These are phyloP conservation scores for Cotesia vestalis DNA, from an alignment of 1,140 invertebrate genomes.

Conservation along the genomic window DNA sequence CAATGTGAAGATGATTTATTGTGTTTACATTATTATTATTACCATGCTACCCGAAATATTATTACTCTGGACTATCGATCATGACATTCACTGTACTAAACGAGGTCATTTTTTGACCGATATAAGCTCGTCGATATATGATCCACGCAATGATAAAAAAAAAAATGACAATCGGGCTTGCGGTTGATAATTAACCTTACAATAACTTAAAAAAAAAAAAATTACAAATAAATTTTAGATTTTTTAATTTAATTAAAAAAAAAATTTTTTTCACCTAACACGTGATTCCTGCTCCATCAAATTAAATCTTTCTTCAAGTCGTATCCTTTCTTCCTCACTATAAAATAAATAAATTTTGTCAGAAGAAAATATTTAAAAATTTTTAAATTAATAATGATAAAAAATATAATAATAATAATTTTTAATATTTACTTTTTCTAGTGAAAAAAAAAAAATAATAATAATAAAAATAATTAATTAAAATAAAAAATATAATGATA, in stretches of 20 bases:
- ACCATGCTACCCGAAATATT: neutral
- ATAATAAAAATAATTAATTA: neutral
- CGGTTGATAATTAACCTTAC: neutral
- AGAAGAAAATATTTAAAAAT: too few relatives aligned
- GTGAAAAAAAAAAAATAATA: too few relatives aligned
- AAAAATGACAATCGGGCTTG: neutral
- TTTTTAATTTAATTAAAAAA: neutral
- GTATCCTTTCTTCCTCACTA: constrained; percentile 62
- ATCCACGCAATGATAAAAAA: neutral
- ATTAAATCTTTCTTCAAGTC: constrained; percentile 59
- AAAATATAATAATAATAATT: neutral
- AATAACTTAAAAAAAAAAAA: too few relatives aligned
- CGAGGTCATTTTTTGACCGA: constrained; percentile 43
- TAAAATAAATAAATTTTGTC: neutral
- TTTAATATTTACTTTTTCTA: too few relatives aligned
- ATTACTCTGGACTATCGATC: constrained; percentile 42
- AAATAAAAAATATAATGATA: neutral
- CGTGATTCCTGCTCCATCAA: constrained; percentile 54
- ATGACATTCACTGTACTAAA: constrained; percentile 43
- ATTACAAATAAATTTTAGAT: too few relatives aligned
- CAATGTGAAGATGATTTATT: neutral
- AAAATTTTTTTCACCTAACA: constrained; percentile 51
- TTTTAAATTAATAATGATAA: too few relatives aligned
- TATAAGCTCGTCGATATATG: constrained; percentile 26
- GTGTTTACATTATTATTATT: constrained; percentile 27